A percentile compares a stretch with the other conserved stretches of the same genome.
These are phyloP conservation scores for Drosophila phalerata DNA, from an alignment of 2,888 invertebrate genomes.

Conservation along the genomic window DNA sequence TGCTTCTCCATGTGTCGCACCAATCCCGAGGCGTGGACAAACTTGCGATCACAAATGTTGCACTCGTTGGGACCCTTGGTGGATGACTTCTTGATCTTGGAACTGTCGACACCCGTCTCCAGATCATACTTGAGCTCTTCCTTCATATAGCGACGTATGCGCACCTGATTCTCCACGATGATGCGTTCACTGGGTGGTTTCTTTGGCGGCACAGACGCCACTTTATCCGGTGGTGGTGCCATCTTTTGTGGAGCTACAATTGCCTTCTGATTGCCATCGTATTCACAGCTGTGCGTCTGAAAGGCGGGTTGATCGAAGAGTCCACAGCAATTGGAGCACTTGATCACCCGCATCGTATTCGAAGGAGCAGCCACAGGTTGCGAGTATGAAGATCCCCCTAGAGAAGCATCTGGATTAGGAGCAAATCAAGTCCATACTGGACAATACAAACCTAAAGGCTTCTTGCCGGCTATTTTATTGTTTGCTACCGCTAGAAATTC, in stretches of 20 bases:
- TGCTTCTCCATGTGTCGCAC: conserved; percentile 85
- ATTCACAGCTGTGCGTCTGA: conserved; percentile 77
- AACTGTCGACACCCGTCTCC: conserved; percentile 52
- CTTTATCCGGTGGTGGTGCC: background rate
- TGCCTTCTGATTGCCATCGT: conserved; percentile 67
- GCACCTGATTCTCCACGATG: conserved; percentile 83
- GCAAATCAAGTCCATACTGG: background rate
- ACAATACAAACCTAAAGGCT: conserved; percentile 3
- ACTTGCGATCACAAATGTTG: conserved; percentile 84
- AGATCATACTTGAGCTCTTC: conserved; percentile 84
- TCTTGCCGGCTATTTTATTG: conserved; percentile 19
- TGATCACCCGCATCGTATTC: conserved; percentile 56
- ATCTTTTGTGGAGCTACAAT: conserved; percentile 16
- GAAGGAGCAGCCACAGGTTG: conserved; percentile 13
- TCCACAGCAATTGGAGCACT: conserved; percentile 80
- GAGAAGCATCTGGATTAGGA: background rate
- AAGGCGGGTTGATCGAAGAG: conserved; percentile 73
- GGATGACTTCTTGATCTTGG: conserved; percentile 57
- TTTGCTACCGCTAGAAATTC: conserved; percentile 70
- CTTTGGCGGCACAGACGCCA: conserved; percentile 5
- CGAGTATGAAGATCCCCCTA: background rate
- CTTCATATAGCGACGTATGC: conserved; percentile 83
- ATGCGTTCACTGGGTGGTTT: conserved; percentile 72
- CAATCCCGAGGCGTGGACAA: conserved; percentile 85
- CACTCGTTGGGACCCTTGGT: conserved; percentile 83